Conservation (phyloP, 1,140 invertebrate species). For the Drosophila rufa region DNA sequence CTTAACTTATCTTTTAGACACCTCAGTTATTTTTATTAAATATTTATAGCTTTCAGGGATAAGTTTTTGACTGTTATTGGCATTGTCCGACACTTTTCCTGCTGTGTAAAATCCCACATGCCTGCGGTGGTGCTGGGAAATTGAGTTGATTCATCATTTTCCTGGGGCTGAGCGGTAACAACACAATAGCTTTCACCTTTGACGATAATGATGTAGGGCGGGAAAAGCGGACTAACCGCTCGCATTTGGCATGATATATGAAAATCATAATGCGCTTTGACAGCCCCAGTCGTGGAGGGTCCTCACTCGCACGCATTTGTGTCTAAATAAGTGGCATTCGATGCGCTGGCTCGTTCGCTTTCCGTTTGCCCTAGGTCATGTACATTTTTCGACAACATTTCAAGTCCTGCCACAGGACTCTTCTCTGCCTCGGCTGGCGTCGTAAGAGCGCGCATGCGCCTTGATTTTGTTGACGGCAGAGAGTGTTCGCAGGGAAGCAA, state of each 20-base stretch:
- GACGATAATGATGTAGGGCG: constrained; percentile 10
- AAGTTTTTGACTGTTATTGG: background rate
- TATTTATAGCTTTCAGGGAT: background rate
- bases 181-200: constrained; percentile 44
- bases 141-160: constrained; percentile 64
- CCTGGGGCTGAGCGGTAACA: constrained; percentile 1
- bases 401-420: constrained; percentile 25
- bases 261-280: constrained; percentile 75
- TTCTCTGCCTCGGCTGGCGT: constrained; percentile 28
- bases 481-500: constrained; percentile 51
- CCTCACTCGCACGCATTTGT: constrained; percentile 37
- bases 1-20: background rate
- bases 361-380: constrained; percentile 72
- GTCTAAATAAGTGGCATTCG: constrained; percentile 50
- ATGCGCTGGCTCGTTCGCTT: constrained; percentile 50
- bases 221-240: constrained; percentile 48
- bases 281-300: constrained; percentile 47
- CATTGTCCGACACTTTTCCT: background rate
- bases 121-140: constrained; percentile 27
- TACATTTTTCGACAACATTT: constrained; percentile 57
- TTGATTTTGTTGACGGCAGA: constrained; percentile 57
- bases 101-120: background rate
- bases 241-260: constrained; percentile 70
- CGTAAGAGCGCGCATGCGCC: constrained; percentile 67
- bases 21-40: too few species aligned